Evolutionary conservation across 2,888 invertebrate species (phyloP).

Genomic region (Oscheius sp.): DNA sequence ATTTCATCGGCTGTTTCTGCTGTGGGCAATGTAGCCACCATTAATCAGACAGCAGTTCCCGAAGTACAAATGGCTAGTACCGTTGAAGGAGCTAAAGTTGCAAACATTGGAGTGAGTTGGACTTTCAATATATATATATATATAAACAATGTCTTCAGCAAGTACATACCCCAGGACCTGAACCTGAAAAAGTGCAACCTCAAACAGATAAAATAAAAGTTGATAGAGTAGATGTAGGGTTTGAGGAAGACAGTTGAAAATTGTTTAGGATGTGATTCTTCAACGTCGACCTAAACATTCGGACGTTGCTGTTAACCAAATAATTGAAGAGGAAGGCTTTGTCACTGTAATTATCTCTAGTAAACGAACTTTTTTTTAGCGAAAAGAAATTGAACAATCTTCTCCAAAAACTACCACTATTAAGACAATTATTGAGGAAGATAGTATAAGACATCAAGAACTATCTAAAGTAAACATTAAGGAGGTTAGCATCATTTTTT

Average conservation of each 20-base stretch:
- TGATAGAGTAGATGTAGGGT: slow-evolving; percentile 39
- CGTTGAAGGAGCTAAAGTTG: slow-evolving; percentile 15
- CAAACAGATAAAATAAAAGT: slow-evolving; percentile 38
- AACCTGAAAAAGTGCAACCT: slow-evolving; percentile 35
- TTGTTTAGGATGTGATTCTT: slow-evolving; percentile 12
- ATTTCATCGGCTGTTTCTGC: slow-evolving; percentile 40
- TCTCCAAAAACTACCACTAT: slow-evolving; percentile 3
- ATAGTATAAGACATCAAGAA: background rate
- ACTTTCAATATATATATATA: background rate
- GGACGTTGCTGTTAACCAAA: background rate
- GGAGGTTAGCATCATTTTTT: background rate
- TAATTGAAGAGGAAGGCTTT: slow-evolving; percentile 13
- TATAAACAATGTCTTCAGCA: slow-evolving; percentile 33
- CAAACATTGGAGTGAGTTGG: slow-evolving; percentile 16
- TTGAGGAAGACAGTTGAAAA: background rate
- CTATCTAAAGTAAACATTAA: background rate
- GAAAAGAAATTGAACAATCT: background rate
- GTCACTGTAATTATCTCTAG: slow-evolving; percentile 1
- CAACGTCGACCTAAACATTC: slow-evolving; percentile 13
- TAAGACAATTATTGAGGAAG: background rate
- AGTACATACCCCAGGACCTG: slow-evolving; percentile 37
- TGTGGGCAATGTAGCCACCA: slow-evolving; percentile 43
- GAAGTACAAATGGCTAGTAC: slow-evolving; percentile 15
- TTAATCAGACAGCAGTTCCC: slow-evolving; percentile 4
- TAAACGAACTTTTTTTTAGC: background rate